phyloP scores from a whole-genome alignment of 2,113 vertebrate genomes.

The Zosterops japonicus region DNA sequence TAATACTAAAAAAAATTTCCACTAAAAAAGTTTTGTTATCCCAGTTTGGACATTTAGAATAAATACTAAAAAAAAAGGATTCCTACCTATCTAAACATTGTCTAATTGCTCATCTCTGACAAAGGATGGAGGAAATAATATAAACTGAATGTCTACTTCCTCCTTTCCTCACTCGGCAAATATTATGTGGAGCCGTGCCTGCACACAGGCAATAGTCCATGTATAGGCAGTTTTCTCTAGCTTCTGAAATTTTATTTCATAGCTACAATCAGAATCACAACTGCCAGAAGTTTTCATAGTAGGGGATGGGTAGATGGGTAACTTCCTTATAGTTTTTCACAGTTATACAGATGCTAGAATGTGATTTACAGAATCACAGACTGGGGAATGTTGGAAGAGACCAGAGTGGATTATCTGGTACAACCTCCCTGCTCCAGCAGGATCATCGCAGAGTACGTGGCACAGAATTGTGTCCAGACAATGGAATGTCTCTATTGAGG shows the following conservation, averaged over 20 bases:
- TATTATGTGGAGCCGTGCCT: fast-evolving
- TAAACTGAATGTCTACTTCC: not conserved
- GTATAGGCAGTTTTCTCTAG: not conserved
- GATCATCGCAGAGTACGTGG: not conserved
- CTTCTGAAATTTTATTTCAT: not conserved
- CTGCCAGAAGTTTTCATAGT: not conserved
- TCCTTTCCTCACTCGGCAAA: not conserved
- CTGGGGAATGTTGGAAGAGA: not conserved
- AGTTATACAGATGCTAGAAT: not conserved
- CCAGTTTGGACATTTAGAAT: not conserved
- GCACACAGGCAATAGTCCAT: not conserved
- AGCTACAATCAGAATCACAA: not conserved
- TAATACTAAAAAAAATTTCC: not conserved
- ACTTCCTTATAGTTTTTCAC: not conserved
- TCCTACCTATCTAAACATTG: not conserved
- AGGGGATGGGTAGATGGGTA: no score
- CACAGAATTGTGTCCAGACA: not conserved
- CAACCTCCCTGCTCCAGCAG: not conserved
- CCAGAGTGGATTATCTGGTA: not conserved
- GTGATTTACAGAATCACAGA: not conserved
- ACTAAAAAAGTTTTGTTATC: not conserved
- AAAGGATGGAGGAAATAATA: not conserved
- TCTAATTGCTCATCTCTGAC: not conserved
- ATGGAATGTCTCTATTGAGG: not conserved
- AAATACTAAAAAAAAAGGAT: not conserved